Evolutionary conservation across 2,888 invertebrate genomes (phyloP), one percentile per base, ranked within the genome.

Genomic region (Dynastes maya): DNA sequence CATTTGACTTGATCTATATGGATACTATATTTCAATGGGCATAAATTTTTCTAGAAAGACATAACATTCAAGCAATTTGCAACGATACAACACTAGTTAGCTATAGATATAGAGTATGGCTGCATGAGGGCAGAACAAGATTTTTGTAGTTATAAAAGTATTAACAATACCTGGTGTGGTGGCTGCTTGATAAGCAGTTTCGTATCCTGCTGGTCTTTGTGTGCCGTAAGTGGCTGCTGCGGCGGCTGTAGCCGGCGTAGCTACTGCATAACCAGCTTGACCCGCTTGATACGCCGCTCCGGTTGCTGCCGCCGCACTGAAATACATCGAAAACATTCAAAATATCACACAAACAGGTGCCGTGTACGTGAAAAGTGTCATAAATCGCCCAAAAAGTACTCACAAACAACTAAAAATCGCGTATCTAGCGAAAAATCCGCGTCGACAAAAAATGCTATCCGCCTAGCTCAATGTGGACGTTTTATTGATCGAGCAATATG

Each of bases 151-250:
- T 32, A 37, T 37, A 37, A 45, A 63, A 37, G 9, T 9, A 11
- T 2, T n/a, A 55, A 74, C 27, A 45, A 40, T 74, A 74, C 72
- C 72, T 55, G 94, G 94, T 78, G 94, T 94, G 55, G 96, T 94
- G 81, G 94, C 95, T 78, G 96, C 95, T 85, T 96, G 95, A 85
- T 95, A 95, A 65, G 96, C 95, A 82, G 95, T 94, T 87, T 95
- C 95, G 91, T 96, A 95, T 79, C 95, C 95, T 74, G 95, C 93
- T 51, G 95, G 93, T 80, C 95, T 92, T 86, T 96, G 96, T 64
- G 96, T 95, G 81, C 95, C 94, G 89, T 96, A 96, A 72, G 96
- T 94, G 70, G 95, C 95, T 80, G 96, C 96, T 61, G 96, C 94
- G 58, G 95, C 94, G 75, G 94, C 94, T 80, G 95, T 95, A 32